Evolutionary conservation across 1,140 invertebrate species (phyloP), one percentile per base, ranked within the genome.

Genomic region (Leguminivora glycinivorella): DNA sequence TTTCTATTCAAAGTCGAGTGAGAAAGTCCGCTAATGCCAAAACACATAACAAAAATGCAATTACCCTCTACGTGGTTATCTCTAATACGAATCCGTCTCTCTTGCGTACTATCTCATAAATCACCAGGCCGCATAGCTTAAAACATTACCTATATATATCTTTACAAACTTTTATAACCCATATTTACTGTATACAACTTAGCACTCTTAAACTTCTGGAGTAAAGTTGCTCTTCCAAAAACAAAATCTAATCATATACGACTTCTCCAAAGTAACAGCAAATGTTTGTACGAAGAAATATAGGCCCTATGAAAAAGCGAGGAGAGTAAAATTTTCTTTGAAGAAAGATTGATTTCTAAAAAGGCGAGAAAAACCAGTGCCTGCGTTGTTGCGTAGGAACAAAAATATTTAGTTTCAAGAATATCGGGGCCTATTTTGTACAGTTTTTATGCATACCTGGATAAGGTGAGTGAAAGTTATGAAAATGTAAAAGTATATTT

Each of bases 71-170:
- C 58, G 26, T 14, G 58, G 58, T 63, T 63, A 63, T 63, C 58
- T 63, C 58, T 63, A 63, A 63, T 63, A 63, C 26, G 29, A 63
- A 63, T 63, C 58, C 26, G 58, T 63, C 58, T 63, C 58, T 29
- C 58, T 34, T 63, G 25, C 26, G 58, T 63, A 63, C 58, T 63
- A 63, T 63, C 58, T 63, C 58, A 63, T 63, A 63, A 63, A 63
- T 63, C 58, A 63, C 25, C 58, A n/a, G 26, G n/a, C 58, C 26
- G 7, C 25, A 29, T 63, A 29, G 58, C 58, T 63, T 63, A 63
- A 63, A 63, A 63, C 58, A 63, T 63, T 63, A 34, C 25, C n/a
- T 6, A 31, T 7, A 17, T 9, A 4, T 7, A 63, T 10, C 19
- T 9, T 22, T n/a, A 52, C 19, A 52, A 52, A 1, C 1, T 52